phyloP scores from a whole-genome alignment of 2,888 invertebrate species.

The Neoascia interrupta region DNA sequence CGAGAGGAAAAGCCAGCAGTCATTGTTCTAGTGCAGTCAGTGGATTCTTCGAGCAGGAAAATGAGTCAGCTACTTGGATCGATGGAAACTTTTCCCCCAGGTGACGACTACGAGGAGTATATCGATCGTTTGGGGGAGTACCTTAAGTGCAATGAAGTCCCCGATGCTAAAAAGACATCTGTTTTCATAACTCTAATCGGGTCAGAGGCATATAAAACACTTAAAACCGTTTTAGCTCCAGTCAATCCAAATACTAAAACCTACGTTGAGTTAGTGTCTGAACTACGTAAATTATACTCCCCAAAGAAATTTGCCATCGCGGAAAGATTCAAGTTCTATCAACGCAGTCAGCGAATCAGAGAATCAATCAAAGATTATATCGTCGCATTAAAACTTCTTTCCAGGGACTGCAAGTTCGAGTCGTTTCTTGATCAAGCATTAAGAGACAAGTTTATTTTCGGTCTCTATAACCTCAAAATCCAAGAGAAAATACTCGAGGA shows the following conservation, averaged over 20 bases:
- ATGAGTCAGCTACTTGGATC: slow-evolving; percentile 6
- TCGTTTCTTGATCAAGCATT: slow-evolving; percentile 14
- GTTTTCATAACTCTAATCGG: slow-evolving; percentile 25
- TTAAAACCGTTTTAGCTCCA: slow-evolving; percentile 12
- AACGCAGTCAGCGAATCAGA: slow-evolving; percentile 9
- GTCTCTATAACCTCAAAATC: slow-evolving; percentile 7
- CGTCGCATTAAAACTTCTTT: slow-evolving; percentile 3
- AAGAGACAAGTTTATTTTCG: slow-evolving; percentile 21
- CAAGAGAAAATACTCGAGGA: slow-evolving; percentile 31
- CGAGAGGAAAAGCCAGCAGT: too few species aligned
- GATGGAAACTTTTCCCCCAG: slow-evolving; percentile 11
- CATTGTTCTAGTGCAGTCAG: too few species aligned
- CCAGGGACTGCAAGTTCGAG: slow-evolving; percentile 8
- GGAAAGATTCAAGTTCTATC: slow-evolving; percentile 20
- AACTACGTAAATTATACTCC: not conserved
- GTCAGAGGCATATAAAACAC: slow-evolving; percentile 15
- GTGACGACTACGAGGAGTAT: slow-evolving; percentile 29
- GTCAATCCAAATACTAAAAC: slow-evolving; percentile 3
- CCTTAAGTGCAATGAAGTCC: slow-evolving; percentile 15
- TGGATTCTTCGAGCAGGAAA: too few species aligned
- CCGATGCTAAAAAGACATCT: slow-evolving; percentile 17
- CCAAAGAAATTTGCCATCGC: slow-evolving; percentile 23
- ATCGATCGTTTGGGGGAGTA: slow-evolving; percentile 25
- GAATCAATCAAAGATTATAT: slow-evolving; percentile 11
- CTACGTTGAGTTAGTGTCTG: slow-evolving; percentile 4